These are phyloP conservation scores for Ciona savignyi DNA, from an alignment of 23 tunicate species.

Conservation along the genomic window DNA sequence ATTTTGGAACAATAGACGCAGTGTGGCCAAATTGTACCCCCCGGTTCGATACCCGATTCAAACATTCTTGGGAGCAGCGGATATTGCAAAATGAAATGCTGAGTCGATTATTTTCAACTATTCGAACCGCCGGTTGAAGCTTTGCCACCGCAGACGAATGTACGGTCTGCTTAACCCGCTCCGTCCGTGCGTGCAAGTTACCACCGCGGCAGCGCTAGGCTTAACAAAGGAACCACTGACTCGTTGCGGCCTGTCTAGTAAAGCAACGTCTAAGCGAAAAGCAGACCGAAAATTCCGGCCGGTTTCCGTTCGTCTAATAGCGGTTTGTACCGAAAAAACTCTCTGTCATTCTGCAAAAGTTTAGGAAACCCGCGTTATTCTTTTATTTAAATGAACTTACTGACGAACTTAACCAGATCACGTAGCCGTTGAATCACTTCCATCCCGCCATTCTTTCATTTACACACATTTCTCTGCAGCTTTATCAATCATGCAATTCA, in stretches of 20 bases:
- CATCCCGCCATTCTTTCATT: too few relatives aligned
- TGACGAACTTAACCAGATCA: too few relatives aligned
- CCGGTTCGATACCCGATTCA: neutral
- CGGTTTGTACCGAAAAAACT: too few relatives aligned
- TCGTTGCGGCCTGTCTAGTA: neutral
- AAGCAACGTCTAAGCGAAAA: neutral
- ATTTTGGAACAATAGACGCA: neutral
- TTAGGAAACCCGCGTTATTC: too few relatives aligned
- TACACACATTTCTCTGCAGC: too few relatives aligned
- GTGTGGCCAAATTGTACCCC: neutral
- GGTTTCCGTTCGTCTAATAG: neutral
- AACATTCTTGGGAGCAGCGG: neutral
- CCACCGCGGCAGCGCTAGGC: neutral
- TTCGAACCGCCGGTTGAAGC: too few relatives aligned
- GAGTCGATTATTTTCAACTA: neutral
- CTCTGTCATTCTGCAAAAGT: too few relatives aligned
- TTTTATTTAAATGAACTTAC: too few relatives aligned
- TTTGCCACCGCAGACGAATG: neutral
- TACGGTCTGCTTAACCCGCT: neutral
- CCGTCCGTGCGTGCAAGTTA: conserved; percentile 1
- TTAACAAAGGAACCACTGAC: neutral
- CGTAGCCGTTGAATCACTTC: too few relatives aligned
- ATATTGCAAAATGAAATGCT: neutral
- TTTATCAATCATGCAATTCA: too few relatives aligned
- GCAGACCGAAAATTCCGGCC: neutral